Conservation (phyloP, 2,797 vertebrate genomes). For the Halcyon smyrnensis region DNA sequence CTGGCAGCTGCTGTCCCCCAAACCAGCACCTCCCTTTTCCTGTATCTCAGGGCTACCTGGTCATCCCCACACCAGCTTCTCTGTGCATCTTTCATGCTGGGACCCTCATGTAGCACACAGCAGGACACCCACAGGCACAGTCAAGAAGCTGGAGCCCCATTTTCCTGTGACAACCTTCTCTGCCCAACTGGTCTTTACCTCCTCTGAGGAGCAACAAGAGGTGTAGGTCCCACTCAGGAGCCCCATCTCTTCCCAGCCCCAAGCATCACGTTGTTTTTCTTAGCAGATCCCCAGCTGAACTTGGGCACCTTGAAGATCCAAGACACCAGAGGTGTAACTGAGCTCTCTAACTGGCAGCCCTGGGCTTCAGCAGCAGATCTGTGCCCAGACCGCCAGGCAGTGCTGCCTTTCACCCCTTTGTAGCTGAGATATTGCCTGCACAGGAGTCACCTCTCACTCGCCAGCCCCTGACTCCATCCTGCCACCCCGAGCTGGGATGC, state of each 20-base stretch:
- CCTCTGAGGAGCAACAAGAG: background rate
- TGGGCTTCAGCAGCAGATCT: background rate
- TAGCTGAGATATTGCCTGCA: background rate
- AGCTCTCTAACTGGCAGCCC: background rate
- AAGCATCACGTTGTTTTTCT: fast-evolving
- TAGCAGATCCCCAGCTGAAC: background rate
- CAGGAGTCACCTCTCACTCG: background rate
- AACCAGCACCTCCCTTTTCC: background rate
- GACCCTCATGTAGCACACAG: fast-evolving
- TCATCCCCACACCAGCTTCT: background rate
- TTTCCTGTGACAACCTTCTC: fast-evolving
- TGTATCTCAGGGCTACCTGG: background rate
- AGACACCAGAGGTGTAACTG: background rate
- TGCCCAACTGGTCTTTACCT: background rate
- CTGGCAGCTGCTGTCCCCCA: background rate
- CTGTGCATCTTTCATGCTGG: background rate
- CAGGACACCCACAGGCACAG: background rate
- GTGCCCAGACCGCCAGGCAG: background rate
- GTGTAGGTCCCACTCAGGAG: background rate
- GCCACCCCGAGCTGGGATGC: background rate
- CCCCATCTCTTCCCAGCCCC: background rate
- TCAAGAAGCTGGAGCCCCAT: background rate
- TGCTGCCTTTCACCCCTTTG: background rate
- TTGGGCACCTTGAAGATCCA: background rate
- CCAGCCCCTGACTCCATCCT: background rate